Evolutionary conservation across 2,113 vertebrate genomes (phyloP).

Genomic region (Paracanthobrama guichenoti): DNA sequence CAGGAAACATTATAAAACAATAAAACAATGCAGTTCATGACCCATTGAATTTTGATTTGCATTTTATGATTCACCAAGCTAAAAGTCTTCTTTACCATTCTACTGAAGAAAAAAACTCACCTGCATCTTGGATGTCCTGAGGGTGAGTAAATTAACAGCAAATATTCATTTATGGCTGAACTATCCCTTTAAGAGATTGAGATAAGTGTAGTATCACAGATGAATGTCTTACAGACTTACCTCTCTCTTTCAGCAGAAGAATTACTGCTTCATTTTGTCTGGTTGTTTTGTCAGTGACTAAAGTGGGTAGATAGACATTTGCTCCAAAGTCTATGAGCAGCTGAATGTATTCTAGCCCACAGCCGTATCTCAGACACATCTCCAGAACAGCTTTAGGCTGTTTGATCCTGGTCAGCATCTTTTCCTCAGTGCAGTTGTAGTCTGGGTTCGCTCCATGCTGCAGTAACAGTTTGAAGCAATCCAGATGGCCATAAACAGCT

Average conservation of each 20-base stretch:
- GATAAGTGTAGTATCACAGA: neutral
- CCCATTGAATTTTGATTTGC: no score
- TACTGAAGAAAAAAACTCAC: no score
- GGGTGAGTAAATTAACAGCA: no score
- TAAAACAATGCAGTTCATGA: no score
- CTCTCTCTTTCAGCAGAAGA: slow-evolving; percentile 86
- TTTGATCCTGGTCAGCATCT: slow-evolving; percentile 68
- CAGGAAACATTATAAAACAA: no score
- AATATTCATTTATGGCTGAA: no score
- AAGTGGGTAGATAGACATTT: slow-evolving; percentile 84
- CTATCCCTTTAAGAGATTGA: no score
- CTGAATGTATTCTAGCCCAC: slow-evolving; percentile 79
- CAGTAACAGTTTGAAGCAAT: slow-evolving; percentile 87
- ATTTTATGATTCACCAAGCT: no score
- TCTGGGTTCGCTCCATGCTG: slow-evolving; percentile 83
- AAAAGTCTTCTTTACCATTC: no score
- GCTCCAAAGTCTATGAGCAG: slow-evolving; percentile 94
- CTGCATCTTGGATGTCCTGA: no score
- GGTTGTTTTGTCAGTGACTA: slow-evolving; percentile 68
- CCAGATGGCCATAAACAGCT: slow-evolving; percentile 85
- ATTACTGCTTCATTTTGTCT: slow-evolving; percentile 78
- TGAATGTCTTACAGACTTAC: slow-evolving; percentile 63
- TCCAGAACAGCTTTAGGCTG: slow-evolving; percentile 79
- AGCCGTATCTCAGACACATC: slow-evolving; percentile 78
- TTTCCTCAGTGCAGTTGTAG: slow-evolving; percentile 74